Conservation (phyloP, 2,888 invertebrate species). For the Lampropteryx suffumata region DNA sequence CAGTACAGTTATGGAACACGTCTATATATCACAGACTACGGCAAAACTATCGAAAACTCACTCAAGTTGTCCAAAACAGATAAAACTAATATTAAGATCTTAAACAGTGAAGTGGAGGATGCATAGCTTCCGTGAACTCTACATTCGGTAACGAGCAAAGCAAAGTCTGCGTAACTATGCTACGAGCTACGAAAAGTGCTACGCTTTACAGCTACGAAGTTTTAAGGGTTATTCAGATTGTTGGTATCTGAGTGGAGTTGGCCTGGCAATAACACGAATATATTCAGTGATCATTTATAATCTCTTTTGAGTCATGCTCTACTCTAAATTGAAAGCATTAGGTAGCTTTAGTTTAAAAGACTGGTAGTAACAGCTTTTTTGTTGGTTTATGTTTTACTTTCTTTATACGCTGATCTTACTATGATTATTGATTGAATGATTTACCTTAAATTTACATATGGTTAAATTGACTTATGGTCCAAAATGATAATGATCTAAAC, state of each 20-base stretch:
- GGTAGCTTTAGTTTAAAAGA: background rate
- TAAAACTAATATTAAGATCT: conserved; percentile 11
- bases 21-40: too few species aligned
- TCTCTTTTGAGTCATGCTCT: background rate
- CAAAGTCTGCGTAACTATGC: conserved; percentile 29
- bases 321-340: background rate
- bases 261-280: conserved; percentile 23
- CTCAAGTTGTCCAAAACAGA: background rate
- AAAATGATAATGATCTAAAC: too few species aligned
- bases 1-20: too few species aligned
- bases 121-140: conserved; percentile 22
- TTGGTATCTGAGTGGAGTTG: conserved; percentile 29
- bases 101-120: conserved; percentile 9
- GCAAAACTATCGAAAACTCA: background rate
- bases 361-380: background rate
- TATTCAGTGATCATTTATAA: conserved; percentile 10
- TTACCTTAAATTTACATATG: too few species aligned
- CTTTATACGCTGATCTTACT: too few species aligned
- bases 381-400: background rate
- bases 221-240: conserved; percentile 31
- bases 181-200: conserved; percentile 32
- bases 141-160: conserved; percentile 28
- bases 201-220: conserved; percentile 32
- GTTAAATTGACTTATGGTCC: too few species aligned
- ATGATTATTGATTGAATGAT: too few species aligned